Conservation (phyloP, 2,888 invertebrate genomes). For the Mesochorus sp. region DNA sequence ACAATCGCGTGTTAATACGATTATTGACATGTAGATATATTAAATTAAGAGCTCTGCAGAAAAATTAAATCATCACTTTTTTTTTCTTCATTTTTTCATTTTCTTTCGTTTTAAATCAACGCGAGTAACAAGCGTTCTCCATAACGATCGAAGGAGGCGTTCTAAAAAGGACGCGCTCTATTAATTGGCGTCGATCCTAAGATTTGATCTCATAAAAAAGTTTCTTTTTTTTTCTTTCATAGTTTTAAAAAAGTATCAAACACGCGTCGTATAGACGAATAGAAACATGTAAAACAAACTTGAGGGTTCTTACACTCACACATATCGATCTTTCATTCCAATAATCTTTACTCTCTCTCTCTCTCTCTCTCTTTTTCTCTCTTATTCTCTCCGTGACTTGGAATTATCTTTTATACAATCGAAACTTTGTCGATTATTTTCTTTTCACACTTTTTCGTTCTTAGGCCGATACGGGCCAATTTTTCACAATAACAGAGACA, state of each 20-base stretch:
- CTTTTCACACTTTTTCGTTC: slow-evolving; percentile 10
- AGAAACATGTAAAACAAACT: slow-evolving; percentile 74
- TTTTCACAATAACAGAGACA: too few relatives aligned
- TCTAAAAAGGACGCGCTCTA: slow-evolving; percentile 2
- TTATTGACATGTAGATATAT: slow-evolving; percentile 41
- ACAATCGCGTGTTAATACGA: slow-evolving; percentile 36
- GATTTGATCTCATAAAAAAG: background rate
- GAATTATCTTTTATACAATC: slow-evolving; percentile 66
- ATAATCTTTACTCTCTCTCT: slow-evolving; percentile 56
- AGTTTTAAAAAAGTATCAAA: slow-evolving; percentile 78
- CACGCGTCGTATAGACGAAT: slow-evolving; percentile 70
- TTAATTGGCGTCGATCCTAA: slow-evolving; percentile 1
- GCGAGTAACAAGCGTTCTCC: slow-evolving; percentile 10
- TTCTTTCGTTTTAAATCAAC: slow-evolving; percentile 1
- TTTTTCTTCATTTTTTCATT: background rate
- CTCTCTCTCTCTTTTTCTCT: slow-evolving; percentile 46
- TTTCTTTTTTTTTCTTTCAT: slow-evolving; percentile 5
- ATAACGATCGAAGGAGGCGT: slow-evolving; percentile 8
- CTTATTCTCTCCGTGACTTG: slow-evolving; percentile 60
- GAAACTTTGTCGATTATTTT: slow-evolving; percentile 18
- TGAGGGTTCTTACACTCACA: slow-evolving; percentile 14
- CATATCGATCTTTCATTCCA: slow-evolving; percentile 24
- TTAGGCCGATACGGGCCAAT: slow-evolving; percentile 46
- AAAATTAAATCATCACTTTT: slow-evolving; percentile 37
- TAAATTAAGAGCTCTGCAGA: slow-evolving; percentile 44